phyloP scores from a whole-genome alignment of 2,113 vertebrate genomes.

The Hippocampus mohnikei region DNA sequence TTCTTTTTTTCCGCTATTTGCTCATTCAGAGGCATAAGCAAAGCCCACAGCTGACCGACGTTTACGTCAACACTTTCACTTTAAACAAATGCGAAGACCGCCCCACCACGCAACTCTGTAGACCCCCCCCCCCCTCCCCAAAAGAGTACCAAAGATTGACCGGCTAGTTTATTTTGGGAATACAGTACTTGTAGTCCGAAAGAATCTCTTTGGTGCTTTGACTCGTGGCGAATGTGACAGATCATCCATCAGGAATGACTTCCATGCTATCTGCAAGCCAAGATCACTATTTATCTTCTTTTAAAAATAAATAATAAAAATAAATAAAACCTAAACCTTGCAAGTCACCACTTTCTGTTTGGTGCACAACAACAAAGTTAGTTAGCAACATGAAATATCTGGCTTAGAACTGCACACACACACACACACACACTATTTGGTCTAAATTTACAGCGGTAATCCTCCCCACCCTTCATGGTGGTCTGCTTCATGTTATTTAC shows the following conservation, averaged over 20 bases:
- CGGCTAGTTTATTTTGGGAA: background rate
- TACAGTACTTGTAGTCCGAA: background rate
- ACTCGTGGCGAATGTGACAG: background rate
- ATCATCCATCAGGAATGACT: background rate
- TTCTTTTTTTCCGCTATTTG: slow-evolving; percentile 30
- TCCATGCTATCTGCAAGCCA: background rate
- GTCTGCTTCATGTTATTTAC: background rate
- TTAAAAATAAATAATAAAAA: no score
- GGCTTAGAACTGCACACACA: background rate
- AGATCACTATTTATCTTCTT: background rate
- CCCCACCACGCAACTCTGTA: background rate
- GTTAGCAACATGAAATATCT: background rate
- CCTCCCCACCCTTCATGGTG: no score
- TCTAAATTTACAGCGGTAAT: background rate
- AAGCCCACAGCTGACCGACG: slow-evolving; percentile 19
- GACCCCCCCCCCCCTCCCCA: background rate
- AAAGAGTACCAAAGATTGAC: background rate
- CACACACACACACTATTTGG: background rate
- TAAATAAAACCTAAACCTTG: background rate
- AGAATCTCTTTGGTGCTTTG: background rate
- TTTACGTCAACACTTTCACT: slow-evolving; percentile 34
- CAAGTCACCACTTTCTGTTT: background rate
- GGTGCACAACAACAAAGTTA: background rate
- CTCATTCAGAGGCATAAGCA: background rate
- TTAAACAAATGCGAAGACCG: background rate